Evolutionary conservation across 1,140 invertebrate species (phyloP).

Genomic region (Euglossa dilemma): DNA sequence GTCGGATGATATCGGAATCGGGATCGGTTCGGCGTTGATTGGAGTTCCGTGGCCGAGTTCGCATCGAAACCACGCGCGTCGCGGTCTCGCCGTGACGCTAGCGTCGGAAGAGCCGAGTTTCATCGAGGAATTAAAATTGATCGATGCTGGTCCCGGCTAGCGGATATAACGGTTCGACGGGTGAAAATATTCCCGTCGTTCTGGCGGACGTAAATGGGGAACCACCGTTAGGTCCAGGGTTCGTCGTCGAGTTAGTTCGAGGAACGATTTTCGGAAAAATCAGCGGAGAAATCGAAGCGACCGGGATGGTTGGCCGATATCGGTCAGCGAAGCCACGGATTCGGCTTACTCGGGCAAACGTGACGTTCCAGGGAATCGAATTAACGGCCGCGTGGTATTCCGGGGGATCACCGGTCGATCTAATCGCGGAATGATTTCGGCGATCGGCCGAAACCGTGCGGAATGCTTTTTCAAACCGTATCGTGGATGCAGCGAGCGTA

Average conservation of each 20-base stretch:
- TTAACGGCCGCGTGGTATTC: slow-evolving; percentile 1
- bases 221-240: no score
- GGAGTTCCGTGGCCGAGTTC: slow-evolving; percentile 54
- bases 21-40: slow-evolving; percentile 64
- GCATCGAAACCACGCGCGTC: slow-evolving; percentile 45
- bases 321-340: background rate
- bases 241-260: no score
- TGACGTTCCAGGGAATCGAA: slow-evolving; percentile 11
- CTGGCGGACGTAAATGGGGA: background rate
- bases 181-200: slow-evolving; percentile 36
- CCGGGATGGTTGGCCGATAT: background rate
- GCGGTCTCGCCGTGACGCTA: background rate
- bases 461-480: slow-evolving; percentile 23
- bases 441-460: slow-evolving; percentile 7
- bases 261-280: background rate
- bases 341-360: slow-evolving; percentile 12
- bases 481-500: slow-evolving; percentile 52
- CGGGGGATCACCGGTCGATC: slow-evolving; percentile 27
- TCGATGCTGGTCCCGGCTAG: slow-evolving; percentile 47
- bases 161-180: slow-evolving; percentile 2
- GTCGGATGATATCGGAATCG: slow-evolving; percentile 62
- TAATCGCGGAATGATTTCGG: slow-evolving; percentile 50
- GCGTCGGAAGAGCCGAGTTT: slow-evolving; percentile 15
- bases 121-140: slow-evolving; percentile 65
- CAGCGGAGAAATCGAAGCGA: no score